Evolutionary conservation across 1,140 invertebrate species (phyloP), one percentile per base, ranked within the genome.

Genomic region (Chymomyza costata): DNA sequence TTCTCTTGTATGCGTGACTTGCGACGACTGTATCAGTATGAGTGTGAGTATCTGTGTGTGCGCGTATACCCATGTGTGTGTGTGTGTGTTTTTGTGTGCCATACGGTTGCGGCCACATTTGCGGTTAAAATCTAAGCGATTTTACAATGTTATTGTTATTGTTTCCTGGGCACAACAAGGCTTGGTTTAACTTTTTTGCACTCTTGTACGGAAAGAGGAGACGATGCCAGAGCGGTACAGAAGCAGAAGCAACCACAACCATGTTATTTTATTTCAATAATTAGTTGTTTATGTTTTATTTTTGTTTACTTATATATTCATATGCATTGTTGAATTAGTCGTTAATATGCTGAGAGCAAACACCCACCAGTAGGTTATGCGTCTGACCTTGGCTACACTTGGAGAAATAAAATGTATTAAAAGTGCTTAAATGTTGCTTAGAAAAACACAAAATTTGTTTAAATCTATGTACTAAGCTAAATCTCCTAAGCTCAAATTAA

Each of bases 121-220:
- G 73, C 67, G 71, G 73, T 80, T 80, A 48, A 71, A 80, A 73
- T 78, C 71, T 73, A 78, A 78, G 73, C 73, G 73, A 78, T 80
- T 78, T 78, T 78, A 71, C 71, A 80, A 73, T 78, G 71, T 80
- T 78, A 80, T 78, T 78, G 73, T 78, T 80, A 73, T 80, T 78
- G 80, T 70, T 80, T 63, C 35, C 56, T n/a, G n/a, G n/a, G n/a
- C n/a, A n/a, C n/a, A n/a, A n/a, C n/a, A n/a, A n/a, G n/a, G n/a
- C n/a, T n/a, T n/a, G n/a, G n/a, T n/a, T n/a, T n/a, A n/a, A n/a
- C n/a, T n/a, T n/a, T n/a, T n/a, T n/a, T n/a, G n/a, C n/a, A n/a
- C n/a, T n/a, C n/a, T n/a, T n/a, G n/a, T n/a, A n/a, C n/a, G n/a
- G n/a, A n/a, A n/a, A n/a, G n/a, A n/a, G n/a, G n/a, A n/a, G n/a